Conservation (phyloP, 2,797 vertebrate genomes). For the Valencia hispanica region DNA sequence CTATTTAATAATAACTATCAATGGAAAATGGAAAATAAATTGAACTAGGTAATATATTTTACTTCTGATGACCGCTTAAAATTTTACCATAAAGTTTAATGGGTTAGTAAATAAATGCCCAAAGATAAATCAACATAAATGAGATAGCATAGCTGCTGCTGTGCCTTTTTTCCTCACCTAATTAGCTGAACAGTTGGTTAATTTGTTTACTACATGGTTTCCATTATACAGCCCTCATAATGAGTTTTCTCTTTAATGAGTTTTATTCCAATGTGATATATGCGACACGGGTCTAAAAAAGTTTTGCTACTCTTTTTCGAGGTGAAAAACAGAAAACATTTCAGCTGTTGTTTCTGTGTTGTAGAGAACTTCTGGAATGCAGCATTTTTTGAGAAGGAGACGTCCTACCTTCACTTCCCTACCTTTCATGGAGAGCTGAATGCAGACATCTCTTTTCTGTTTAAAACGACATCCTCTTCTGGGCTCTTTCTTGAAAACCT, state of each 20-base stretch:
- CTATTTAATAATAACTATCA: slow-evolving; percentile 39
- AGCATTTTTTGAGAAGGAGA: slow-evolving; percentile 92
- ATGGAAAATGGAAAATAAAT: slow-evolving; percentile 34
- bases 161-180: slow-evolving; percentile 56
- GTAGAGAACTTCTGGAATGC: slow-evolving; percentile 92
- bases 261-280: slow-evolving; percentile 31
- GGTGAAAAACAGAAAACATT: neutral
- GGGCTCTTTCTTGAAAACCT: slow-evolving; percentile 96
- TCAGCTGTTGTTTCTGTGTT: slow-evolving; percentile 17
- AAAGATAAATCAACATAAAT: slow-evolving; percentile 60
- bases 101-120: slow-evolving; percentile 35
- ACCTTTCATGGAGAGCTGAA: slow-evolving; percentile 93
- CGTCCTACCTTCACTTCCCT: slow-evolving; percentile 95
- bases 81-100: slow-evolving; percentile 49
- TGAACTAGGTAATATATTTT: slow-evolving; percentile 29
- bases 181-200: slow-evolving; percentile 65
- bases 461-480: slow-evolving; percentile 92
- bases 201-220: slow-evolving; percentile 64
- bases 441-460: slow-evolving; percentile 94
- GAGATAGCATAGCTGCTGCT: slow-evolving; percentile 40
- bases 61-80: slow-evolving; percentile 49
- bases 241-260: slow-evolving; percentile 48
- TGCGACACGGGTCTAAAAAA: neutral
- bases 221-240: slow-evolving; percentile 52
- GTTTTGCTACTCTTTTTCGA: slow-evolving; percentile 11